A percentile compares a stretch with the other conserved stretches of the same genome.
These are phyloP conservation scores for Ceraclea dissimilis DNA, from an alignment of 2,888 invertebrate species.

Conservation along the genomic window DNA sequence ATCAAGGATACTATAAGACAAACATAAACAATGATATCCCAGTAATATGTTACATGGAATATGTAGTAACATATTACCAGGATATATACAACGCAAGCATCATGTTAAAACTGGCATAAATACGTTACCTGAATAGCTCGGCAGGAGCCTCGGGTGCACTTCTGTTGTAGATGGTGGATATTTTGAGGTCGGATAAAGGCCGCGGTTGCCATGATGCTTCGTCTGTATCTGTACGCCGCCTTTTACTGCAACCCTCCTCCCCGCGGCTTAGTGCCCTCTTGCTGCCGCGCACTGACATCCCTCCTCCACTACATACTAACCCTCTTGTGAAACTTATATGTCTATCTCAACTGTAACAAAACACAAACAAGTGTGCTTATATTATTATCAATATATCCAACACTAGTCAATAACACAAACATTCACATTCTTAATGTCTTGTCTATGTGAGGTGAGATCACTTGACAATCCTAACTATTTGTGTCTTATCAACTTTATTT, in stretches of 20 bases:
- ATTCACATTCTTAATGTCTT: too few species aligned
- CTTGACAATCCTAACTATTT: too few species aligned
- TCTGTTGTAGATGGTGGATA: conserved; percentile 82
- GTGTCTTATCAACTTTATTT: too few species aligned
- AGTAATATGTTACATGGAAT: too few species aligned
- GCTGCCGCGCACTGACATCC: conserved; percentile 34
- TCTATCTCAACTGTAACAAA: neutral
- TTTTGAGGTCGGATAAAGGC: conserved; percentile 78
- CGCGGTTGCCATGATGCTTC: conserved; percentile 70
- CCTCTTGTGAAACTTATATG: neutral
- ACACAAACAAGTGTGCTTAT: neutral
- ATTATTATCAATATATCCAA: too few species aligned
- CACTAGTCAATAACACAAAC: too few species aligned
- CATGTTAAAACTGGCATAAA: too few species aligned
- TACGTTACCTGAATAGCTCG: conserved; percentile 61
- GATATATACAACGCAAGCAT: too few species aligned
- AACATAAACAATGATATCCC: too few species aligned
- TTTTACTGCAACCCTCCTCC: conserved; percentile 36
- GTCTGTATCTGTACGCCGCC: conserved; percentile 37
- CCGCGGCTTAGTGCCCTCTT: conserved; percentile 38
- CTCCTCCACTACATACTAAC: conserved; percentile 1
- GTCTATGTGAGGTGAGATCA: too few species aligned
- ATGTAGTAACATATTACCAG: too few species aligned
- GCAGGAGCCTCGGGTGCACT: conserved; percentile 76
- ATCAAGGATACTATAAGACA: too few species aligned